phyloP scores from a whole-genome alignment of 2,797 vertebrate genomes.

The Poecilia gillii region DNA sequence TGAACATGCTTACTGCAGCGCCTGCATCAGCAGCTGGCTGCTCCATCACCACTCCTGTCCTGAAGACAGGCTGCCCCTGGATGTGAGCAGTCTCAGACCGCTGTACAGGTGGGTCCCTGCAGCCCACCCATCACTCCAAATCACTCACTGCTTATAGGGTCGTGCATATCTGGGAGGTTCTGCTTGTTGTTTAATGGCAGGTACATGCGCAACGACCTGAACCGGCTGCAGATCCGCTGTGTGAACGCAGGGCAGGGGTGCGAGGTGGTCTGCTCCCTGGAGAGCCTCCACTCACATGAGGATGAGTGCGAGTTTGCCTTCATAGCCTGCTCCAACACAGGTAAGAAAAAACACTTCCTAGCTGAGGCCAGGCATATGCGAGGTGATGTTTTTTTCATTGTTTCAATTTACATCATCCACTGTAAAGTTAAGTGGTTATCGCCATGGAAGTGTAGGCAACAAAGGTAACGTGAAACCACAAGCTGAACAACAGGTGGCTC shows the following conservation, averaged over 20 bases:
- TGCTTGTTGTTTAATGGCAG: slow-evolving; percentile 63
- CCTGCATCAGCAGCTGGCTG: slow-evolving; percentile 90
- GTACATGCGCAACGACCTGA: slow-evolving; percentile 93
- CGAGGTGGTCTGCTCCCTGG: slow-evolving; percentile 87
- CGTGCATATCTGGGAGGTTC: not conserved
- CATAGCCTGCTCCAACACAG: slow-evolving; percentile 84
- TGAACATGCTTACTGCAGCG: slow-evolving; percentile 89
- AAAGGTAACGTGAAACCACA: slow-evolving; percentile 59
- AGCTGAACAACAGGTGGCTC: slow-evolving; percentile 58
- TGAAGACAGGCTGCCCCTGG: slow-evolving; percentile 87
- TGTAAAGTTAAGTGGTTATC: slow-evolving; percentile 13
- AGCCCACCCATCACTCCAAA: not conserved
- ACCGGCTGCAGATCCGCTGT: slow-evolving; percentile 88
- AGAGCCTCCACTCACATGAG: slow-evolving; percentile 87
- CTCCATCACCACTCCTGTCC: slow-evolving; percentile 89
- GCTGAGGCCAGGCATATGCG: not conserved
- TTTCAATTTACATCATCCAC: not conserved
- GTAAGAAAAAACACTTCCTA: slow-evolving; percentile 59
- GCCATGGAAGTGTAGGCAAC: slow-evolving; percentile 7
- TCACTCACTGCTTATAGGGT: not conserved
- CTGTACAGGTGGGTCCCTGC: slow-evolving; percentile 83
- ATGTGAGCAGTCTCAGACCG: slow-evolving; percentile 82
- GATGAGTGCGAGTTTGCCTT: slow-evolving; percentile 87
- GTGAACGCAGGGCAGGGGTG: slow-evolving; percentile 86
- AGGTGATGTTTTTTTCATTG: not conserved